A percentile compares a stretch with the other conserved stretches of the same genome.
Conservation (phyloP, 2,113 vertebrate genomes). For the Podiceps cristatus region DNA sequence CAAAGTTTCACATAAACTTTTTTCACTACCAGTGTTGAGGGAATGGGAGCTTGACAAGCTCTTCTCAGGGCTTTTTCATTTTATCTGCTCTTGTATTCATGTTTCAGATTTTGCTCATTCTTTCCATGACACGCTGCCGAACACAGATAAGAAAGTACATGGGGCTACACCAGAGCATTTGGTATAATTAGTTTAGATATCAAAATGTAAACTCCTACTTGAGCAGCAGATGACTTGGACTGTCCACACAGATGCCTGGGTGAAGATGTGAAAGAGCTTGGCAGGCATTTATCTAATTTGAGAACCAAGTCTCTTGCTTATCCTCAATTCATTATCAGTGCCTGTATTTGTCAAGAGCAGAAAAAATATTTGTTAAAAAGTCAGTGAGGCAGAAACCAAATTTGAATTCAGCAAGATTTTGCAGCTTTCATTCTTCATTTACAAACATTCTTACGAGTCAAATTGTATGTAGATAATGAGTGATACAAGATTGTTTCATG, state of each 20-base stretch:
- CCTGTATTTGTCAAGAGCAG: not conserved
- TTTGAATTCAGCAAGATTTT: not conserved
- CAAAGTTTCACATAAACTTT: not conserved
- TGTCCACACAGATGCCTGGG: not conserved
- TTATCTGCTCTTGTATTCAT: not conserved
- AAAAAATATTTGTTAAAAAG: not conserved
- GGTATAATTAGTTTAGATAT: slow-evolving; percentile 39
- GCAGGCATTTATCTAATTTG: not conserved
- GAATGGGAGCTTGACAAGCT: not conserved
- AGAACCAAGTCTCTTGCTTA: not conserved
- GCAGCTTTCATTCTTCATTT: not conserved
- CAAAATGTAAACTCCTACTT: not conserved
- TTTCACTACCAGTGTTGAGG: accelerated
- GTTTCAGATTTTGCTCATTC: slow-evolving; percentile 28
- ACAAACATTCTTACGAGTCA: not conserved
- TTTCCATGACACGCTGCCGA: not conserved
- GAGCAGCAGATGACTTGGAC: slow-evolving; percentile 7
- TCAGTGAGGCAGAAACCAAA: not conserved
- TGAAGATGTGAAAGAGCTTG: not conserved
- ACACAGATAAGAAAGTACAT: not conserved
- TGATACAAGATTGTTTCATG: not conserved
- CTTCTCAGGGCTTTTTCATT: not conserved
- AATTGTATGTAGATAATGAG: not conserved
- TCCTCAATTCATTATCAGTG: not conserved
- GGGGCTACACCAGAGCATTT: not conserved